A percentile compares a stretch with the other conserved stretches of the same genome.
These are phyloP conservation scores for Thecocarcelia acutangulata DNA, from an alignment of 2,888 invertebrate genomes.

Conservation along the genomic window DNA sequence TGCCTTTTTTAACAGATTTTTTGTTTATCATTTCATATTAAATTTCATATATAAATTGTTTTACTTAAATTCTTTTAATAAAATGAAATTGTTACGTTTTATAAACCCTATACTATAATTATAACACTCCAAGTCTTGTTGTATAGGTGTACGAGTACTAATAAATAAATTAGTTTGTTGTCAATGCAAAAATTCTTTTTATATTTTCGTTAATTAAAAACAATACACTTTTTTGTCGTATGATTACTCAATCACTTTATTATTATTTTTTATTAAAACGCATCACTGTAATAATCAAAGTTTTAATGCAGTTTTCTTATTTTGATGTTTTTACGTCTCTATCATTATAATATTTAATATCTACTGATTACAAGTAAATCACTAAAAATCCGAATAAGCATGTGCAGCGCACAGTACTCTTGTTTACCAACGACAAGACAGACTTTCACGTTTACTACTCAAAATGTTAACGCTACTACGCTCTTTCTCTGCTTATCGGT, in stretches of 20 bases:
- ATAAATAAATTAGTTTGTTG: no score
- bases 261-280: background rate
- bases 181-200: conserved; percentile 16
- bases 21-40: no score
- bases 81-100: no score
- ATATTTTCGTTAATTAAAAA: conserved; percentile 2
- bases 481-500: background rate
- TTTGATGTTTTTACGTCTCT: conserved; percentile 45
- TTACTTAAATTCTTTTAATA: no score
- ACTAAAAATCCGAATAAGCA: conserved; percentile 7
- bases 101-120: no score
- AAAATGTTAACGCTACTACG: background rate
- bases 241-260: conserved; percentile 3
- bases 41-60: no score
- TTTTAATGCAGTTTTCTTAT: background rate
- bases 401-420: background rate
- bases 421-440: conserved; percentile 12
- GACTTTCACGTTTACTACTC: conserved; percentile 57
- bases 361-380: conserved; percentile 50
- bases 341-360: conserved; percentile 49
- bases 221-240: conserved; percentile 22
- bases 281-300: conserved; percentile 2
- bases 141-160: no score
- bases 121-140: no score
- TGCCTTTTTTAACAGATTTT: no score